A percentile compares a stretch with the other conserved stretches of the same genome.
Evolutionary conservation across 2,888 invertebrate species (phyloP).

Genomic region (Colostygia pectinataria): DNA sequence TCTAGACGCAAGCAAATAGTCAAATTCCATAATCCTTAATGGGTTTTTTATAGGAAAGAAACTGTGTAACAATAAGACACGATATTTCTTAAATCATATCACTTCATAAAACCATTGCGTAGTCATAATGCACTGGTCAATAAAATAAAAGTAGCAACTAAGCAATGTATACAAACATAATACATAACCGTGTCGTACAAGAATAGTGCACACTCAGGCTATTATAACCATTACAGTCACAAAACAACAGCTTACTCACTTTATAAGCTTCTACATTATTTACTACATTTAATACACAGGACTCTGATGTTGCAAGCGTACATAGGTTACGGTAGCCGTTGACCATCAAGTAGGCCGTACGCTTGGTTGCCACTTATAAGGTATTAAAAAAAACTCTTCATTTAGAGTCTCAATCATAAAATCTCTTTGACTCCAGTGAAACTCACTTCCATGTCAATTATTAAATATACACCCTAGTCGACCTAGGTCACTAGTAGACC

Average conservation of each 20-base stretch:
- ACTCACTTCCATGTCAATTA: too few species aligned
- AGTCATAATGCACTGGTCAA: background rate
- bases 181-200: constrained; percentile 4
- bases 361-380: too few species aligned
- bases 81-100: constrained; percentile 3
- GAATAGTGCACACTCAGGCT: constrained; percentile 9
- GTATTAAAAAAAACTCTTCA: too few species aligned
- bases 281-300: too few species aligned
- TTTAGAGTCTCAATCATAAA: too few species aligned
- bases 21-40: too few species aligned
- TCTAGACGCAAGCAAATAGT: constrained; percentile 31
- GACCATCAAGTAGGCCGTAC: too few species aligned
- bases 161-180: background rate
- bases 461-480: too few species aligned
- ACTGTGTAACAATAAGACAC: constrained; percentile 6
- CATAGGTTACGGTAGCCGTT: too few species aligned
- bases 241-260: background rate
- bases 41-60: constrained; percentile 21
- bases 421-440: too few species aligned
- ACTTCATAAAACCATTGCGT: background rate
- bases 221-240: constrained; percentile 4
- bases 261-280: background rate
- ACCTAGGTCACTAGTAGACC: too few species aligned
- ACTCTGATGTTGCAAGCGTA: too few species aligned
- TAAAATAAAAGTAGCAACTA: background rate